Evolutionary conservation across 2,888 invertebrate species (phyloP).

Genomic region (Pseudococcus longispinus): DNA sequence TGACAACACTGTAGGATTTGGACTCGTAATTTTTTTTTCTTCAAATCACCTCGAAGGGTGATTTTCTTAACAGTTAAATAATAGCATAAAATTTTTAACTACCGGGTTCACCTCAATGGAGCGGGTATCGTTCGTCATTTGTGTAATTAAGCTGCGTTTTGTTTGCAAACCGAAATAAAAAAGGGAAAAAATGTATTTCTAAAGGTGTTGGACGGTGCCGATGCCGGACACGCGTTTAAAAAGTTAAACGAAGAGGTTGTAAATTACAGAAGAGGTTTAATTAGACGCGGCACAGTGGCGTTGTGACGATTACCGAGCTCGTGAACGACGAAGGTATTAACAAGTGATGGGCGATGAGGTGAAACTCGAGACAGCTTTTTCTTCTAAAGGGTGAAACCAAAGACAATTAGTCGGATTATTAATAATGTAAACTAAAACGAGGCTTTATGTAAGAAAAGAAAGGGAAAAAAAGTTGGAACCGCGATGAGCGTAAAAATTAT

Average conservation of each 20-base stretch:
- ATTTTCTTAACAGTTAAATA: background rate
- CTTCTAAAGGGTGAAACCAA: constrained; percentile 36
- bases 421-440: constrained; percentile 46
- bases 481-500: background rate
- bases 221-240: background rate
- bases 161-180: background rate
- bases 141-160: background rate
- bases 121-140: background rate
- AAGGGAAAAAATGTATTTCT: background rate
- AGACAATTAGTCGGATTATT: constrained; percentile 52
- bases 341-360: background rate
- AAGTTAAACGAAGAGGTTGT: background rate
- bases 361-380: constrained; percentile 8
- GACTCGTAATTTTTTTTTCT: background rate
- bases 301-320: background rate
- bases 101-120: background rate
- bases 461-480: background rate
- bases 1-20: background rate
- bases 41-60: background rate
- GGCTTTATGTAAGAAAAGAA: background rate
- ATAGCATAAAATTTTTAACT: background rate
- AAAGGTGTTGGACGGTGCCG: background rate
- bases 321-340: background rate
- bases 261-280: background rate
- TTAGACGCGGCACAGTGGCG: background rate